Evolutionary conservation across 2,888 invertebrate genomes (phyloP).

Genomic region (Athalia rosae): DNA sequence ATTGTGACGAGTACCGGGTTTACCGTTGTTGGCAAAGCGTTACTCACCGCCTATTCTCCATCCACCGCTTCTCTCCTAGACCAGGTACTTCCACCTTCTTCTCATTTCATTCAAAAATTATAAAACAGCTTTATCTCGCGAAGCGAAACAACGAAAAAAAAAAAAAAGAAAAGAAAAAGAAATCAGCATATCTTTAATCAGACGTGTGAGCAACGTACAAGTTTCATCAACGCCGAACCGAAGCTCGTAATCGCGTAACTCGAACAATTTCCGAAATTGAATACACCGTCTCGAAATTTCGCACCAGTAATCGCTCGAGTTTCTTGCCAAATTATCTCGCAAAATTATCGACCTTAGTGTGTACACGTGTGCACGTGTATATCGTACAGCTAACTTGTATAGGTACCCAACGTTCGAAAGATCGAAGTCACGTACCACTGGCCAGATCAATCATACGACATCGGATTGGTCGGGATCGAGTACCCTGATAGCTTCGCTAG

Average conservation of each 20-base stretch:
- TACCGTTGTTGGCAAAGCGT: slow-evolving; percentile 35
- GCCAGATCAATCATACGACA: slow-evolving; percentile 40
- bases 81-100: slow-evolving; percentile 6
- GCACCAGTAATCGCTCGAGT: background rate
- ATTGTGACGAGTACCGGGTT: slow-evolving; percentile 46
- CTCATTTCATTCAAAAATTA: background rate
- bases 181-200: too few species aligned
- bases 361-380: background rate
- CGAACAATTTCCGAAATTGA: too few species aligned
- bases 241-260: too few species aligned
- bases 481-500: background rate
- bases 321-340: slow-evolving; percentile 20
- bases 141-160: too few species aligned
- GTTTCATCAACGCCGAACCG: too few species aligned
- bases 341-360: slow-evolving; percentile 12
- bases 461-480: background rate
- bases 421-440: slow-evolving; percentile 32
- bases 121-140: too few species aligned
- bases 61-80: background rate
- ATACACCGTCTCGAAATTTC: background rate
- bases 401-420: background rate
- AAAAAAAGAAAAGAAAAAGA: too few species aligned
- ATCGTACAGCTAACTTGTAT: too few species aligned
- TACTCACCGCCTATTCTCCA: slow-evolving; percentile 30
- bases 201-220: too few species aligned